These are phyloP conservation scores for Aulostomus chinensis DNA, from an alignment of 2,797 vertebrate species.

Conservation along the genomic window DNA sequence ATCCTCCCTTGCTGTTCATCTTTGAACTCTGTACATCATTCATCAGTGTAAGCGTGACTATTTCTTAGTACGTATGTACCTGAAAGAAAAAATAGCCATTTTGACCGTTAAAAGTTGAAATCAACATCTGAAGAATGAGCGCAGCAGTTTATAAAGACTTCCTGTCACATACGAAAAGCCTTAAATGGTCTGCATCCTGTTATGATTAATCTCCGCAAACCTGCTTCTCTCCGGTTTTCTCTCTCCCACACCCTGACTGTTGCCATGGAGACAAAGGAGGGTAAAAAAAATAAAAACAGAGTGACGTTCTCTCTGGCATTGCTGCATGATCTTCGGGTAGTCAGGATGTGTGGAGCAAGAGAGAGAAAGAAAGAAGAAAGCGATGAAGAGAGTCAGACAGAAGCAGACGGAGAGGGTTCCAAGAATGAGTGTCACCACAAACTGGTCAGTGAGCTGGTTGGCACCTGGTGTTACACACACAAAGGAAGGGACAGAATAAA, in stretches of 20 bases:
- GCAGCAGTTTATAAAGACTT: too few species aligned
- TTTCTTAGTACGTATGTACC: too few species aligned
- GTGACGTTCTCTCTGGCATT: conserved; percentile 31
- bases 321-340: conserved; percentile 31
- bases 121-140: too few species aligned
- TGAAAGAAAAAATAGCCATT: too few species aligned
- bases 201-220: conserved; percentile 24
- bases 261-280: conserved; percentile 53
- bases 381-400: conserved; percentile 35
- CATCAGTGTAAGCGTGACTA: too few species aligned
- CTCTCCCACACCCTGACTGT: conserved; percentile 39
- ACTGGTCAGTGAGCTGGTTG: conserved; percentile 43
- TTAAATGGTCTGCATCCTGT: conserved; percentile 37
- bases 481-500: conserved; percentile 19
- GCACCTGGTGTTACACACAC: conserved; percentile 38
- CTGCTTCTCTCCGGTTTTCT: conserved; percentile 16
- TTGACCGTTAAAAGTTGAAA: too few species aligned
- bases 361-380: conserved; percentile 9
- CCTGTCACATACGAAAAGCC: conserved; percentile 3
- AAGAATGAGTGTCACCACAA: conserved; percentile 46
- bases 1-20: neutral
- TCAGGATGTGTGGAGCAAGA: conserved; percentile 40
- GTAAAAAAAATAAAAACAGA: conserved; percentile 6
- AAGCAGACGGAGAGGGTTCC: conserved; percentile 30
- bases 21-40: too few species aligned